These are phyloP conservation scores for Hemistola chrysoprasaria DNA, from an alignment of 2,888 invertebrate genomes.

Conservation along the genomic window DNA sequence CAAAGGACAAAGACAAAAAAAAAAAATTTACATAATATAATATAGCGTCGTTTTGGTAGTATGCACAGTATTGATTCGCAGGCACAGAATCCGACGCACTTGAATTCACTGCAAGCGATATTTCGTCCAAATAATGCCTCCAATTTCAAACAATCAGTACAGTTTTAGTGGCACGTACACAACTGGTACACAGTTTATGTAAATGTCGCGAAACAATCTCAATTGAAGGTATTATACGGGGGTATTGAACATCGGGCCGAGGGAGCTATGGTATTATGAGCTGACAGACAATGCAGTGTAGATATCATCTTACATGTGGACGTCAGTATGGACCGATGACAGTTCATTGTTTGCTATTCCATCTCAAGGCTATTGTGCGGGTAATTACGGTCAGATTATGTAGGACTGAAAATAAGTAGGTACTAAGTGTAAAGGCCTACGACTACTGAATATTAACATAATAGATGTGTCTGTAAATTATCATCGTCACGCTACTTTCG, in stretches of 20 bases:
- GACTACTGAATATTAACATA: too few relatives aligned
- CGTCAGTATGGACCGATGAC: conserved; percentile 18
- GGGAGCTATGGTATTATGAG: conserved; percentile 28
- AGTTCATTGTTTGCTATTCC: conserved; percentile 16
- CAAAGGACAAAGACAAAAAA: too few relatives aligned
- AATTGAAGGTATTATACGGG: conserved; percentile 48
- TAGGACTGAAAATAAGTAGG: too few relatives aligned
- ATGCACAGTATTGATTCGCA: too few relatives aligned
- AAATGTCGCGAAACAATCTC: conserved; percentile 51
- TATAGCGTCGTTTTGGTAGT: too few relatives aligned
- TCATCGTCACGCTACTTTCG: too few relatives aligned
- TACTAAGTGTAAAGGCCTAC: too few relatives aligned
- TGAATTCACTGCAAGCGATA: too few relatives aligned
- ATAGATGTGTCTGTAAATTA: too few relatives aligned
- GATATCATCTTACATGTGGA: conserved; percentile 45
- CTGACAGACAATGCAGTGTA: conserved; percentile 38
- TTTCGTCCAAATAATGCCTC: conserved; percentile 26
- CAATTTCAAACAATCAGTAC: conserved; percentile 44
- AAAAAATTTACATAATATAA: too few relatives aligned
- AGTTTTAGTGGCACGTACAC: conserved; percentile 43
- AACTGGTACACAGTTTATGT: conserved; percentile 54
- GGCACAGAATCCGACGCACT: too few relatives aligned
- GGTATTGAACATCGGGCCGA: conserved; percentile 46
- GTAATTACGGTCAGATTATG: too few relatives aligned
- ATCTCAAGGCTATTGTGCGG: conserved; percentile 2